Evolutionary conservation across 2,113 vertebrate genomes (phyloP).

Genomic region (Choloepus hoffmanni): DNA sequence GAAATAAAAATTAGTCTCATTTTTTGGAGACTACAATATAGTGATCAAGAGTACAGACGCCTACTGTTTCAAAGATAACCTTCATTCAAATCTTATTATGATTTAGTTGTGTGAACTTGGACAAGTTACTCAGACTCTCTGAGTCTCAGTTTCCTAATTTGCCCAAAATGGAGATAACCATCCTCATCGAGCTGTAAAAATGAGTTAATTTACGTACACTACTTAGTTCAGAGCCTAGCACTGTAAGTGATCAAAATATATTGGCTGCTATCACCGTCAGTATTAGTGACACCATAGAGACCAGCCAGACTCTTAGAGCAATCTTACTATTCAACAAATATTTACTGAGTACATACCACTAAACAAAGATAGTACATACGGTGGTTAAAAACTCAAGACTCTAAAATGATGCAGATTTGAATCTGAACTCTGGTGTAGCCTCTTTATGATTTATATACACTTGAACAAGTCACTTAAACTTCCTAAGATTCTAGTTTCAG

Average conservation of each 20-base stretch:
- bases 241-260: neutral
- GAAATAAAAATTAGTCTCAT: neutral
- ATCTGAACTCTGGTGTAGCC: neutral
- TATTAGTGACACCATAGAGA: neutral
- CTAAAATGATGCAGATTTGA: constrained; percentile 1
- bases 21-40: neutral
- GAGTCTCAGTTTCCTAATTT: constrained; percentile 43
- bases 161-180: neutral
- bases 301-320: neutral
- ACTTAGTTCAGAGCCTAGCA: neutral
- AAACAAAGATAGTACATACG: neutral
- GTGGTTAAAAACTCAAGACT: neutral
- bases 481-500: constrained; percentile 12
- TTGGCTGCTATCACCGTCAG: neutral
- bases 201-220: neutral
- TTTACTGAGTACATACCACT: neutral
- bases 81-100: neutral
- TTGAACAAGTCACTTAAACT: constrained; percentile 24
- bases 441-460: constrained; percentile 19
- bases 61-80: neutral
- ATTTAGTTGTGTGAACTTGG: neutral
- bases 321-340: neutral
- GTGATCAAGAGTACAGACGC: neutral
- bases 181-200: neutral
- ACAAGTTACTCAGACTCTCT: neutral